phyloP scores from a whole-genome alignment of 2,113 vertebrate species.

The Takifugu flavidus region DNA sequence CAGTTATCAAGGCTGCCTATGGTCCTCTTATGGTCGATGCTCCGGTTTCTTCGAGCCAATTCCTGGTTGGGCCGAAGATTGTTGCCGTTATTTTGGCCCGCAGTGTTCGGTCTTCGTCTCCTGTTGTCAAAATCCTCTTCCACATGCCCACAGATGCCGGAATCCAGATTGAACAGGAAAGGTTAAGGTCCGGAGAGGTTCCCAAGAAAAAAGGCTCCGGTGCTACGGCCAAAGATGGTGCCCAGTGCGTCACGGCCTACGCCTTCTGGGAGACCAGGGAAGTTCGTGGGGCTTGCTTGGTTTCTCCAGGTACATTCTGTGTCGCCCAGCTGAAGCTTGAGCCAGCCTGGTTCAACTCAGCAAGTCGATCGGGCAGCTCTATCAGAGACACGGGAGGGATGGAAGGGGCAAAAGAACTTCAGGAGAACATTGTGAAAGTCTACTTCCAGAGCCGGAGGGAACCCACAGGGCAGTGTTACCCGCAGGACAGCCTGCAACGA shows the following conservation, averaged over 20 bases:
- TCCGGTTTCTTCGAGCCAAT: conserved; percentile 75
- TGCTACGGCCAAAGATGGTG: conserved; percentile 42
- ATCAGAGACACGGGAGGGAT: conserved; percentile 66
- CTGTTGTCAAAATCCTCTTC: conserved; percentile 84
- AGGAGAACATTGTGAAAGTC: conserved; percentile 83
- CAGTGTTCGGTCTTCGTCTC: conserved; percentile 78
- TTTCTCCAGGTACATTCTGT: conserved; percentile 81
- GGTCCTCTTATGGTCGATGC: conserved; percentile 81
- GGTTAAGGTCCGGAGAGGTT: conserved; percentile 28
- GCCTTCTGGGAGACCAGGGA: conserved; percentile 85
- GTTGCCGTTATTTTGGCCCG: conserved; percentile 75
- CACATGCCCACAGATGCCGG: conserved; percentile 75
- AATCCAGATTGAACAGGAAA: conserved; percentile 21
- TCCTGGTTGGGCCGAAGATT: conserved; percentile 78
- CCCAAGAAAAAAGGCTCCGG: conserved; percentile 16
- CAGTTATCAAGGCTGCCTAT: conserved; percentile 80
- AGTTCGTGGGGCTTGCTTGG: conserved; percentile 78
- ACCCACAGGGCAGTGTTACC: conserved; percentile 74
- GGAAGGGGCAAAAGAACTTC: conserved; percentile 51
- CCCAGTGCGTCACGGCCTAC: conserved; percentile 84
- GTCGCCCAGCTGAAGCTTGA: conserved; percentile 82
- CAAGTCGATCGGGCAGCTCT: conserved; percentile 61
- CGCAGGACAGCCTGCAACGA: conserved; percentile 70
- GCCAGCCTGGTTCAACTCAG: conserved; percentile 80
- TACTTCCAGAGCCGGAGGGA: conserved; percentile 81